Conservation (phyloP, 2,888 invertebrate genomes). For the Scotopteryx bipunctaria region DNA sequence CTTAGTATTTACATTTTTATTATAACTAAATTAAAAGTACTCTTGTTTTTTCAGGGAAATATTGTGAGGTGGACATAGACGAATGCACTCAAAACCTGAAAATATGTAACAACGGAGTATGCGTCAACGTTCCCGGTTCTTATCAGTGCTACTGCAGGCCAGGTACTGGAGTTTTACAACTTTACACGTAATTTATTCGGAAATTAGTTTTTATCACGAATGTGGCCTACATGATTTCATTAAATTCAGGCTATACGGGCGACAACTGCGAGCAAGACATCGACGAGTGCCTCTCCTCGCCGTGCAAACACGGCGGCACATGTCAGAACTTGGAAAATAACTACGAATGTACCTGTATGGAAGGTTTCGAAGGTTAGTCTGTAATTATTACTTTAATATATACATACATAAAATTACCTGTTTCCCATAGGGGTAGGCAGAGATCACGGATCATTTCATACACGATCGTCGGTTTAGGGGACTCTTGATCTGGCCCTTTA, state of each 20-base stretch:
- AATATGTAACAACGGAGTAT: constrained; percentile 92
- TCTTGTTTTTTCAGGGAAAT: constrained; percentile 66
- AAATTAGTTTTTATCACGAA: constrained; percentile 14
- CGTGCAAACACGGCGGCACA: constrained; percentile 92
- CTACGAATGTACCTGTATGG: constrained; percentile 91
- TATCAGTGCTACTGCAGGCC: constrained; percentile 94
- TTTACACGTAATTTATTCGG: constrained; percentile 13
- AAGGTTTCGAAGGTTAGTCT: constrained; percentile 88
- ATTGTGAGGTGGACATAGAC: constrained; percentile 87
- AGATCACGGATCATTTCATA: no score
- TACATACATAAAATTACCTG: no score
- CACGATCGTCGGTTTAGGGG: no score
- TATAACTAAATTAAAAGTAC: not conserved
- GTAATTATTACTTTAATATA: constrained; percentile 26
- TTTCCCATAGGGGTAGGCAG: no score
- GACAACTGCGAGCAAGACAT: constrained; percentile 92
- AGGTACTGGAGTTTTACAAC: constrained; percentile 60
- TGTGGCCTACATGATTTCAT: constrained; percentile 13
- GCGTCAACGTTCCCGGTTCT: constrained; percentile 88
- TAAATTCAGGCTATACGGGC: constrained; percentile 87
- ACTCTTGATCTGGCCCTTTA: no score
- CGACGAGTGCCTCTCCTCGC: constrained; percentile 93
- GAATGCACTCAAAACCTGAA: constrained; percentile 86
- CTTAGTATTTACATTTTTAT: not conserved
- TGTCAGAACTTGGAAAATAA: constrained; percentile 93